phyloP scores from a whole-genome alignment of 1,140 invertebrate species.

The Cydia fagiglandana region DNA sequence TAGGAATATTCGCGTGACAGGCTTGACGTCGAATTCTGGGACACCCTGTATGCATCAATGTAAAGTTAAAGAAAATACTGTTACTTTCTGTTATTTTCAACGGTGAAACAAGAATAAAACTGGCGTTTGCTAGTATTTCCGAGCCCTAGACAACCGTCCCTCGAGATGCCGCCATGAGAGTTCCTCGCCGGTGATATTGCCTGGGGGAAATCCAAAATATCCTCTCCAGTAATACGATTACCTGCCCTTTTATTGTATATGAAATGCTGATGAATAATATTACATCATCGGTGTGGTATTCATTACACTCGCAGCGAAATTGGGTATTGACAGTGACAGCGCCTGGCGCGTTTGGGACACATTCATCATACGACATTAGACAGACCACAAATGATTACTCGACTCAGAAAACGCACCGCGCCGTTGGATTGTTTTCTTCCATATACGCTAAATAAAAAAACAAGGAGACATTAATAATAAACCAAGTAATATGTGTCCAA shows the following conservation, averaged over 20 bases:
- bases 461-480: no score
- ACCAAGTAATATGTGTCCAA: no score
- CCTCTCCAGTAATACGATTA: conserved; percentile 9
- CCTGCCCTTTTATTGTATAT: conserved; percentile 21
- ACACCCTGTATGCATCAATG: no score
- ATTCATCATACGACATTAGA: no score
- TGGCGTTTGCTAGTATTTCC: neutral
- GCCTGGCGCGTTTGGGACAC: no score
- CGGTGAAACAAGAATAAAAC: neutral
- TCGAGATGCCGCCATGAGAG: neutral
- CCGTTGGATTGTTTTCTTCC: no score
- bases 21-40: no score
- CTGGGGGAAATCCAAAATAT: conserved; percentile 19
- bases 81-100: neutral
- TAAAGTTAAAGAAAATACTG: neutral
- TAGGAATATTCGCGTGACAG: no score
- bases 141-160: conserved; percentile 14
- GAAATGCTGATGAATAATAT: conserved; percentile 9
- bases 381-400: no score
- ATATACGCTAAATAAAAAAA: no score
- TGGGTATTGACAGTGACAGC: neutral
- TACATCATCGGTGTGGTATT: neutral
- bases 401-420: no score
- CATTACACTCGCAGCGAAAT: neutral
- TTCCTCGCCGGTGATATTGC: conserved; percentile 14